phyloP scores from a whole-genome alignment of 2,888 invertebrate genomes.

The Lithophane leautieri region DNA sequence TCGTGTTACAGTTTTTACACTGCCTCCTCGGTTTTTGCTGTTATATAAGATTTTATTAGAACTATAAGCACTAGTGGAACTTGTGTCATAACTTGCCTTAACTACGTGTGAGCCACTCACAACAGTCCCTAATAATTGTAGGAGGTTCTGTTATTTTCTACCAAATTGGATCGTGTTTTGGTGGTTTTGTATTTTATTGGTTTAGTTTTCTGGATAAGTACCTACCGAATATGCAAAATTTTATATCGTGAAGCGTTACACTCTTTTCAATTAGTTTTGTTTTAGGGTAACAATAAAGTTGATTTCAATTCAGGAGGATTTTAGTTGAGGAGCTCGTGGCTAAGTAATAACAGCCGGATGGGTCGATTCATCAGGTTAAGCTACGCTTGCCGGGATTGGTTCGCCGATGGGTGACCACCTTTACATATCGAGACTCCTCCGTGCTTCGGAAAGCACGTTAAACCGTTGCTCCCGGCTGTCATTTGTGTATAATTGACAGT shows the following conservation, averaged over 20 bases:
- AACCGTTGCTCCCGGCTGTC: too few species aligned
- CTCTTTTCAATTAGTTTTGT: not conserved
- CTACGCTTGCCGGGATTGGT: too few species aligned
- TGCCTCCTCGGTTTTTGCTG: slow-evolving; percentile 69
- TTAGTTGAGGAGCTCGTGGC: too few species aligned
- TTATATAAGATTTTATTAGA: slow-evolving; percentile 69
- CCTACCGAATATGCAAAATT: not conserved
- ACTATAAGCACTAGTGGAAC: slow-evolving; percentile 60
- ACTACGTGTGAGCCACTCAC: slow-evolving; percentile 38
- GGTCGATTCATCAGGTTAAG: too few species aligned
- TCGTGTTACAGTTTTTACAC: slow-evolving; percentile 73
- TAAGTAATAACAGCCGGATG: too few species aligned
- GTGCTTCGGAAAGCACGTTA: too few species aligned
- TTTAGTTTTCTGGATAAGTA: not conserved
- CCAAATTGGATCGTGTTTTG: slow-evolving; percentile 23
- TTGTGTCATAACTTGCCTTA: slow-evolving; percentile 58
- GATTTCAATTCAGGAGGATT: too few species aligned
- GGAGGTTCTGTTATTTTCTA: slow-evolving; percentile 21
- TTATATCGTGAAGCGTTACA: not conserved
- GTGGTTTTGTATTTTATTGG: not conserved
- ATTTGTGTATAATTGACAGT: too few species aligned
- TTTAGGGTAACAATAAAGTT: not conserved
- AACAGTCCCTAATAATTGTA: slow-evolving; percentile 27
- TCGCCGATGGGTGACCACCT: too few species aligned
- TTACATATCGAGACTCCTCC: too few species aligned